A percentile compares a stretch with the other conserved stretches of the same genome.
phyloP scores from a whole-genome alignment of 2,888 invertebrate species.

The Sinotaia quadrata region DNA sequence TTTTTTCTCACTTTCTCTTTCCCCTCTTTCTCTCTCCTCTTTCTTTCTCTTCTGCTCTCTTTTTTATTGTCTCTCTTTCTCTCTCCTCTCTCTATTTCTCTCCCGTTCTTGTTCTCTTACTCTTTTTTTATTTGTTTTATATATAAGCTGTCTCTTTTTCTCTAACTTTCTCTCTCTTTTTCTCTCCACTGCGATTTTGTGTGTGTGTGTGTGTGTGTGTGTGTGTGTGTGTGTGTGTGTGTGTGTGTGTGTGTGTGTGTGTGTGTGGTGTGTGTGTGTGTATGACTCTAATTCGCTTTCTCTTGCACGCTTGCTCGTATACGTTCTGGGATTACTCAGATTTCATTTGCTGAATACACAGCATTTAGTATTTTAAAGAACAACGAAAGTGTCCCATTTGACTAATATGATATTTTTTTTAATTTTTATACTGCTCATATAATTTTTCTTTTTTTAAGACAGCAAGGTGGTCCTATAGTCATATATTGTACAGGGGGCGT shows the following conservation, averaged over 20 bases:
- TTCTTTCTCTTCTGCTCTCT: not conserved
- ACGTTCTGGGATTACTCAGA: not conserved
- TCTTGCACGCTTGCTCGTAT: not conserved
- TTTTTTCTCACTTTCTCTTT: not conserved
- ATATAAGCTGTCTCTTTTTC: not conserved
- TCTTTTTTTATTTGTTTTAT: not conserved
- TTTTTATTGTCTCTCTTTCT: not conserved
- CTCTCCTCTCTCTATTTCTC: not conserved
- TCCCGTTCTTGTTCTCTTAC: not conserved
- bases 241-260: not conserved
- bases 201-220: not conserved
- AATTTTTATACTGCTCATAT: no score
- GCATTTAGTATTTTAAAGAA: not conserved
- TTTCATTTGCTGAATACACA: not conserved
- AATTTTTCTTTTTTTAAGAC: no score
- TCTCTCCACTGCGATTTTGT: not conserved
- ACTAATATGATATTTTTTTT: no score
- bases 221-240: not conserved
- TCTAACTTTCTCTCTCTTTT: not conserved
- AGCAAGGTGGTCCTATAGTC: no score
- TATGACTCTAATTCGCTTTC: not conserved
- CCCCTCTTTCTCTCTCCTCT: not conserved
- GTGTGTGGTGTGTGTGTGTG: not conserved
- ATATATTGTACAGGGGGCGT: no score
- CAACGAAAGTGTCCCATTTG: no score